These are phyloP conservation scores for Sinocyclocheilus anophthalmus DNA, from an alignment of 2,113 vertebrate species.

Conservation along the genomic window DNA sequence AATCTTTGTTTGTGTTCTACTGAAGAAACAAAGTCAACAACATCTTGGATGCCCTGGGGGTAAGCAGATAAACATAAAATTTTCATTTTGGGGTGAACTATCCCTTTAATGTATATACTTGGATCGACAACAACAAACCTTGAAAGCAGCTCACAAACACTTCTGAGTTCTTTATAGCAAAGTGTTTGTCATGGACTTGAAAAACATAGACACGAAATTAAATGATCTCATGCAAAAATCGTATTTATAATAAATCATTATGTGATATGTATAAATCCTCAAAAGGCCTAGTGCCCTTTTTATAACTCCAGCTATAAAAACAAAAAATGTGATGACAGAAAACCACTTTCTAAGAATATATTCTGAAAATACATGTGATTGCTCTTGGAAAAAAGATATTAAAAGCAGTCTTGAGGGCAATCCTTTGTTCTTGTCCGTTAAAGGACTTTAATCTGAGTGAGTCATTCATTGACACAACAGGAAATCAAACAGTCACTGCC, in stretches of 20 bases:
- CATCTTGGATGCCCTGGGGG: too few species aligned
- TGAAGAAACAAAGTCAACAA: too few species aligned
- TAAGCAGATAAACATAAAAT: too few species aligned
- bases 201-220: neutral
- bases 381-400: neutral
- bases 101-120: neutral
- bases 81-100: too few species aligned
- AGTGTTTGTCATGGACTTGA: neutral
- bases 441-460: constrained; percentile 59
- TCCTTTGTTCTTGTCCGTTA: constrained; percentile 49
- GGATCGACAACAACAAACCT: neutral
- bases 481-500: constrained; percentile 48
- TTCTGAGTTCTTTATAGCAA: neutral
- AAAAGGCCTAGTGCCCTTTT: neutral
- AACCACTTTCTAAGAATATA: neutral
- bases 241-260: neutral
- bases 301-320: neutral
- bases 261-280: neutral
- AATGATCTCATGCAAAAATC: neutral
- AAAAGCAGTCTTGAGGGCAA: neutral
- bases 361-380: neutral
- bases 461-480: constrained; percentile 58
- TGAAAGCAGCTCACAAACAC: neutral
- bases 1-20: too few species aligned
- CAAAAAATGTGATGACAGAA: neutral